phyloP scores from a whole-genome alignment of 2,113 vertebrate species.

The Epinephelus cyanopodus region DNA sequence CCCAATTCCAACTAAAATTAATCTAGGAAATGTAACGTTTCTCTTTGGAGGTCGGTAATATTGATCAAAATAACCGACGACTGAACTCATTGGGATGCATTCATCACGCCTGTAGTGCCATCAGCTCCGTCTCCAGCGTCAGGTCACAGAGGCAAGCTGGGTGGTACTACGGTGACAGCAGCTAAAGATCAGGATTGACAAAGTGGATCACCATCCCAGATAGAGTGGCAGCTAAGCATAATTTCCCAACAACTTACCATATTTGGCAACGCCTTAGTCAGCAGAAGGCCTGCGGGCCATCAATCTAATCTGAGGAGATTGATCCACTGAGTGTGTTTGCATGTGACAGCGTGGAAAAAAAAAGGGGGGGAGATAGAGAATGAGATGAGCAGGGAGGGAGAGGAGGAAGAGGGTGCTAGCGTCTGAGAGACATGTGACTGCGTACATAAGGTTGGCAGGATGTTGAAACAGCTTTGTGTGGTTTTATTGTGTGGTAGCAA shows the following conservation, averaged over 20 bases:
- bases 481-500: conserved; percentile 34
- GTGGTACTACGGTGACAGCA: conserved; percentile 63
- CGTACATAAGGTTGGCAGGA: neutral
- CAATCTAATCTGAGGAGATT: conserved; percentile 74
- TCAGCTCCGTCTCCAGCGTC: conserved; percentile 52
- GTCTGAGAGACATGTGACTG: conserved; percentile 38
- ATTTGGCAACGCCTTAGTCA: conserved; percentile 80
- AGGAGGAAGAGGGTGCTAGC: neutral
- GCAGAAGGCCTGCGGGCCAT: conserved; percentile 71
- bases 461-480: conserved; percentile 19
- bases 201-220: conserved; percentile 72
- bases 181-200: conserved; percentile 78
- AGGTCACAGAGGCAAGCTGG: conserved; percentile 48
- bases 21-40: conserved; percentile 27
- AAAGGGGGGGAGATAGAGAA: neutral
- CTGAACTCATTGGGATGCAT: conserved; percentile 48
- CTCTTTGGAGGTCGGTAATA: conserved; percentile 35
- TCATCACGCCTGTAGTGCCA: conserved; percentile 52
- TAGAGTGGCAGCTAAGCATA: conserved; percentile 69
- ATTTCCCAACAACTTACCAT: conserved; percentile 75
- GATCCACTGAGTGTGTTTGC: conserved; percentile 64
- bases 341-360: conserved; percentile 43
- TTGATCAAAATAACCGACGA: conserved; percentile 45
- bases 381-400: neutral
- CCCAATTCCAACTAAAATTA: conserved; percentile 3